Percentiles rank a stretch among this genome's conserved stretches.
Conservation (phyloP, 1,140 invertebrate genomes). For the Calephelis virginiensis region DNA sequence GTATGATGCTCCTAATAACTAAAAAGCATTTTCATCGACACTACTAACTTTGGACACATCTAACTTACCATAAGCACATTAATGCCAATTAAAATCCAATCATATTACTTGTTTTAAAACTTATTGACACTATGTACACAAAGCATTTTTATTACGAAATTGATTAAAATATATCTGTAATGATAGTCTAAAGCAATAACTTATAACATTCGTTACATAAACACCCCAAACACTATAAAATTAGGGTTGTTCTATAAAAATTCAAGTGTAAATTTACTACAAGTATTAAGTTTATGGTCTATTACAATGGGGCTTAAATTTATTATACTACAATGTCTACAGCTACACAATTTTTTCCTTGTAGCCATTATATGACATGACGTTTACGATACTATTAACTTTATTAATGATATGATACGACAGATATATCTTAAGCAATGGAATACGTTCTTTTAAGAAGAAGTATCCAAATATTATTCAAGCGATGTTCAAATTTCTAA, state of each 20-base stretch:
- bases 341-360: background rate
- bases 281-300: too few species aligned
- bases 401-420: slow-evolving; percentile 1
- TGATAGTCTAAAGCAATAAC: slow-evolving; percentile 1
- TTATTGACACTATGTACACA: slow-evolving; percentile 53
- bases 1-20: slow-evolving; percentile 66
- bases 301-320: background rate
- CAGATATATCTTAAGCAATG: slow-evolving; percentile 39
- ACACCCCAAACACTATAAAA: slow-evolving; percentile 1
- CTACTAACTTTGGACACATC: slow-evolving; percentile 54
- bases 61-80: slow-evolving; percentile 67
- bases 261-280: too few species aligned
- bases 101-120: slow-evolving; percentile 48
- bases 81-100: slow-evolving; percentile 61
- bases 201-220: background rate
- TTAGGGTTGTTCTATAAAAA: background rate
- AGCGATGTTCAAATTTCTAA: slow-evolving; percentile 19
- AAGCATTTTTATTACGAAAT: slow-evolving; percentile 44
- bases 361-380: background rate
- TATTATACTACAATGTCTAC: background rate
- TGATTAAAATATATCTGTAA: slow-evolving; percentile 41
- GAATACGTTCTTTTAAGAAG: slow-evolving; percentile 3
- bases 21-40: slow-evolving; percentile 62
- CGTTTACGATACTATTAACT: slow-evolving; percentile 11
- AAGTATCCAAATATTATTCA: slow-evolving; percentile 19